Conservation (phyloP, 2,113 vertebrate genomes). For the Pyrgilauda ruficollis region DNA sequence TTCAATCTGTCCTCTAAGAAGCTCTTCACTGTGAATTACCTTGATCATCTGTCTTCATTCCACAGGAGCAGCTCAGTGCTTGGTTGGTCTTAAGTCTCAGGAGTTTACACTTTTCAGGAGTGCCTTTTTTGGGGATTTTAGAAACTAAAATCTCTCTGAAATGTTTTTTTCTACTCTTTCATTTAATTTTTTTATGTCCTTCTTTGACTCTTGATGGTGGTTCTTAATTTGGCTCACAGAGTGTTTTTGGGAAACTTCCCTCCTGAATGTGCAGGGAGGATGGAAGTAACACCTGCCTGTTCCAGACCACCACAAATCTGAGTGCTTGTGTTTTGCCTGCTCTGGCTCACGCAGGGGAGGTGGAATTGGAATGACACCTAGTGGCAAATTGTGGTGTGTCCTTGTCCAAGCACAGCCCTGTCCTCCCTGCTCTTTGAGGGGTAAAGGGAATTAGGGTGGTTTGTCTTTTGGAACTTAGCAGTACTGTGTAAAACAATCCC, state of each 20-base stretch:
- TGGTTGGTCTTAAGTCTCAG: neutral
- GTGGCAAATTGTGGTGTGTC: neutral
- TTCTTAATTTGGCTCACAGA: neutral
- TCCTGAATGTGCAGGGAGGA: neutral
- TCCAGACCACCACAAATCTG: neutral
- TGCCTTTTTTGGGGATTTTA: neutral
- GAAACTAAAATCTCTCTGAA: neutral
- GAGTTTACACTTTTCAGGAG: neutral
- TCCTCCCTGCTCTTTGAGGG: neutral
- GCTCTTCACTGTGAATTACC: slow-evolving; percentile 22
- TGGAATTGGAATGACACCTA: slow-evolving; percentile 38
- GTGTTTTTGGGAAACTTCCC: neutral
- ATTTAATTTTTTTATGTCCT: neutral
- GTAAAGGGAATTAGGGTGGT: neutral
- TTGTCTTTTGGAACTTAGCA: slow-evolving; percentile 70
- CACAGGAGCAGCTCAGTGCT: neutral
- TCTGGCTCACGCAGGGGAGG: neutral
- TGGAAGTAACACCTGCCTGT: neutral
- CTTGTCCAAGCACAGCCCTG: neutral
- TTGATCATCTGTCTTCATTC: neutral
- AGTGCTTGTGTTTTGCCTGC: fast-evolving
- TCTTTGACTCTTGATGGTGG: neutral
- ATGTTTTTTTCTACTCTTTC: neutral
- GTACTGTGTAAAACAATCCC: slow-evolving; percentile 62
- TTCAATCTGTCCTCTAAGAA: neutral